Conservation (phyloP, 2,113 vertebrate genomes). For the Cynocephalus volans region DNA sequence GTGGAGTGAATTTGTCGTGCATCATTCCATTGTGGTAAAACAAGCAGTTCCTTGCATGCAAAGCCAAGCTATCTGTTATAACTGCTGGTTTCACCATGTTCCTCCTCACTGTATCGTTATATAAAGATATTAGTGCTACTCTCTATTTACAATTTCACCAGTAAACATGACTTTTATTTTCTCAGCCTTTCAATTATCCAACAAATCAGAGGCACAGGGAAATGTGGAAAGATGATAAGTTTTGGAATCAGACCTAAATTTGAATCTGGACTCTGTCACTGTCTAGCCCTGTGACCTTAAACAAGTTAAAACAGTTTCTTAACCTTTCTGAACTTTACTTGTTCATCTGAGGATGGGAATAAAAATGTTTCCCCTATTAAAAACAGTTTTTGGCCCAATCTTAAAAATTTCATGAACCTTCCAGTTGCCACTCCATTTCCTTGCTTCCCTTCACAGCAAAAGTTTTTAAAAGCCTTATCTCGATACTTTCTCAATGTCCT, state of each 20-base stretch:
- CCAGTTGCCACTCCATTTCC: background rate
- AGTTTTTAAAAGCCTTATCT: background rate
- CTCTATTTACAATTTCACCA: slow-evolving; percentile 38
- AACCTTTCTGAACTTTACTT: slow-evolving; percentile 30
- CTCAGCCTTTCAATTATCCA: slow-evolving; percentile 22
- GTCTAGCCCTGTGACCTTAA: background rate
- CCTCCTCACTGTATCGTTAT: background rate
- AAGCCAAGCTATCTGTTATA: background rate
- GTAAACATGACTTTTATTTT: slow-evolving; percentile 48
- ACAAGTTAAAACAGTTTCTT: slow-evolving; percentile 20
- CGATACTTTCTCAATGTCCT: background rate
- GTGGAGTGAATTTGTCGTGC: background rate
- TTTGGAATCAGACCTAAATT: slow-evolving; percentile 55
- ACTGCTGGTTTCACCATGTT: background rate
- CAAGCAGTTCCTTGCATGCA: background rate
- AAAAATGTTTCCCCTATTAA: slow-evolving; percentile 60
- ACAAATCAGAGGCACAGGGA: slow-evolving; percentile 21
- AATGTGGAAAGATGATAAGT: slow-evolving; percentile 2
- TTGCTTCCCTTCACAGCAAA: slow-evolving; percentile 1
- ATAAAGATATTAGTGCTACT: background rate
- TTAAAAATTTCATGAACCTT: background rate
- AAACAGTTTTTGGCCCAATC: slow-evolving; percentile 12
- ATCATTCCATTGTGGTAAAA: background rate
- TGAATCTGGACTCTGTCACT: slow-evolving; percentile 20
- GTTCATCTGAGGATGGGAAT: slow-evolving; percentile 11